Evolutionary conservation across 2,113 vertebrate genomes (phyloP).

Genomic region (Lynx canadensis): DNA sequence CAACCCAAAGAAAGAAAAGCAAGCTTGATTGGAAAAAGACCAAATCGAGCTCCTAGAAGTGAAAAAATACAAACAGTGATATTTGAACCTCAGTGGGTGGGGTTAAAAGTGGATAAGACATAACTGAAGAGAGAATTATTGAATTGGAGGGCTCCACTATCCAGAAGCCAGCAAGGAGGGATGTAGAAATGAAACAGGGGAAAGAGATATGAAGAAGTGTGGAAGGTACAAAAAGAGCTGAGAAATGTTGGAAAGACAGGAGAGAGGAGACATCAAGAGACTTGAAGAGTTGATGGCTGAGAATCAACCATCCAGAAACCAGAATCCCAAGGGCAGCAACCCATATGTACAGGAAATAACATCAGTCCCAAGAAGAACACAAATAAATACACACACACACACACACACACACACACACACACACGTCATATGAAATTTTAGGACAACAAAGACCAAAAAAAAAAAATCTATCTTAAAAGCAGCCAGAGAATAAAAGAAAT

Average conservation of each 20-base stretch:
- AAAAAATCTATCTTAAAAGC: neutral
- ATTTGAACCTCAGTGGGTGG: neutral
- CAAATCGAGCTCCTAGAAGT: neutral
- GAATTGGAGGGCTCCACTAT: neutral
- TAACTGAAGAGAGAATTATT: neutral
- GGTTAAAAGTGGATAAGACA: neutral
- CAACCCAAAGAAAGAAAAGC: neutral
- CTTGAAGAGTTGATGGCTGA: neutral
- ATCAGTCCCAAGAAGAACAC: neutral
- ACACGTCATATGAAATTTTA: neutral
- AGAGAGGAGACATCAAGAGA: neutral
- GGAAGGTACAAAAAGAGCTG: neutral
- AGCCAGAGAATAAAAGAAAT: neutral
- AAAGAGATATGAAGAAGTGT: neutral
- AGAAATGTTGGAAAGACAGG: neutral
- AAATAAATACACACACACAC: neutral
- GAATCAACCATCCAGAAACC: neutral
- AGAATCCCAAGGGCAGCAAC: neutral
- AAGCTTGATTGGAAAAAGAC: neutral
- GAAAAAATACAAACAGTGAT: neutral
- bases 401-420: too few relatives aligned
- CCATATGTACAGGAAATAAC: neutral
- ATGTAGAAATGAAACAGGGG: neutral
- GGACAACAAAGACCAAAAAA: neutral
- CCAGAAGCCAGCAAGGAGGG: neutral